Evolutionary conservation across 2,888 invertebrate genomes (phyloP), one percentile per base, ranked within the genome.

Genomic region (Emmelina monodactyla): DNA sequence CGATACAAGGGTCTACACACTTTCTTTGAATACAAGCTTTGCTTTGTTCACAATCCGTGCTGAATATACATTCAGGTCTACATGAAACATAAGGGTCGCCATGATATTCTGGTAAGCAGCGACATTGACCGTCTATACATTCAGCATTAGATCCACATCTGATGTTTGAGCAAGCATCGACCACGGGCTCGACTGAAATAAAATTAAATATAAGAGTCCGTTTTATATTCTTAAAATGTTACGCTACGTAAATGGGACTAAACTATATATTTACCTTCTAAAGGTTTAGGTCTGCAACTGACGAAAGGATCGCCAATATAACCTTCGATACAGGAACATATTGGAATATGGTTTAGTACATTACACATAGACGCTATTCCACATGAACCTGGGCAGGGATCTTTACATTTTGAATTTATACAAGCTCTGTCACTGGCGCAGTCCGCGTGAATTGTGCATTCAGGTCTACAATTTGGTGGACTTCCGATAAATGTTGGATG

Each of bases 361-460:
- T 55, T 72, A 53, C 88, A 85, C 33, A 75, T 63, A 31, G 89
- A 82, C 41, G 76, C 73, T 35, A 82, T 50, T 32, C 89, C 88
- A 51, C 89, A 92, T 28, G 89, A 87, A 13, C 91, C 91, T 2
- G 87, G 87, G 50, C 92, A 92, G 12, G 91, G 91, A 62, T 92
- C 89, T 41, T 73, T 76, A 52, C 92, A 92, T 58, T 84, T 88
- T 34, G 87, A 85, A 42, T 85, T 84, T 33, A 92, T 86, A 55
- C 93, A 93, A 28, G 92, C 90, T 45, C 82, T 75, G 50, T 88
- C 84, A 51, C 86, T 87, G 3, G 86, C 60, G 57, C 93, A 93
- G 50, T 92, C 91, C 0, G 89, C 80, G 56, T 89, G 88, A 33
- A 90, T 83, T 1, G 79, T 75, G 51, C 88, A 88, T 60, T 87